phyloP scores from a whole-genome alignment of 92 coral and sea anemone genomes.

The Phenganax subtilis region DNA sequence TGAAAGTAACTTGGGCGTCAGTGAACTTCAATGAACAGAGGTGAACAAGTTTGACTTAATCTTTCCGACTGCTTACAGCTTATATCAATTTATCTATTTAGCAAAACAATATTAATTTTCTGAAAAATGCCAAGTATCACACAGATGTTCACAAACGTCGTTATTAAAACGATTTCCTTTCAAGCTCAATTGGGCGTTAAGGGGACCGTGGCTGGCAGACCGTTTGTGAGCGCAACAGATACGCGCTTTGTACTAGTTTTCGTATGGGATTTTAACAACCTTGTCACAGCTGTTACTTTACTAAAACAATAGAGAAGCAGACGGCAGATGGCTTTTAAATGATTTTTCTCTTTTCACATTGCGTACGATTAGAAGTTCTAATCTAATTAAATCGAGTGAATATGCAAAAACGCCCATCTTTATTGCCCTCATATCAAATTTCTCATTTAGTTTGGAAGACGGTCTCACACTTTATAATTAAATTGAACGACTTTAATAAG shows the following conservation, averaged over 20 bases:
- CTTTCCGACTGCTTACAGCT: conserved; percentile 94
- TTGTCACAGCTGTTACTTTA: conserved; percentile 98
- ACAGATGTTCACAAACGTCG: conserved; percentile 90
- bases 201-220: conserved; percentile 44
- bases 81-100: conserved; percentile 95
- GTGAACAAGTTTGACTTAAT: conserved; percentile 61
- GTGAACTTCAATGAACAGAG: conserved; percentile 71
- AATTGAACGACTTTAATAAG: conserved; percentile 42
- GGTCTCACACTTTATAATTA: conserved; percentile 34
- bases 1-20: conserved; percentile 29
- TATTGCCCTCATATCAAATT: conserved; percentile 46
- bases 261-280: conserved; percentile 99
- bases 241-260: conserved; percentile 95
- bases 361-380: conserved; percentile 80
- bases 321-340: conserved; percentile 99
- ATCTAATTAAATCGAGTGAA: conserved; percentile 75
- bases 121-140: conserved; percentile 61
- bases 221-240: conserved; percentile 62
- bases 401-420: conserved; percentile 47
- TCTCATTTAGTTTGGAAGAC: conserved; percentile 43
- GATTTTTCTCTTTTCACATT: conserved; percentile 95
- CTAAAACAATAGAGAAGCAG: conserved; percentile 99
- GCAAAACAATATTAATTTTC: conserved; percentile 93
- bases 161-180: conserved; percentile 82
- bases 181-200: conserved; percentile 42